Evolutionary conservation across 2,113 vertebrate genomes (phyloP), one percentile per base, ranked within the genome.

Genomic region (Cavia porcellus): DNA sequence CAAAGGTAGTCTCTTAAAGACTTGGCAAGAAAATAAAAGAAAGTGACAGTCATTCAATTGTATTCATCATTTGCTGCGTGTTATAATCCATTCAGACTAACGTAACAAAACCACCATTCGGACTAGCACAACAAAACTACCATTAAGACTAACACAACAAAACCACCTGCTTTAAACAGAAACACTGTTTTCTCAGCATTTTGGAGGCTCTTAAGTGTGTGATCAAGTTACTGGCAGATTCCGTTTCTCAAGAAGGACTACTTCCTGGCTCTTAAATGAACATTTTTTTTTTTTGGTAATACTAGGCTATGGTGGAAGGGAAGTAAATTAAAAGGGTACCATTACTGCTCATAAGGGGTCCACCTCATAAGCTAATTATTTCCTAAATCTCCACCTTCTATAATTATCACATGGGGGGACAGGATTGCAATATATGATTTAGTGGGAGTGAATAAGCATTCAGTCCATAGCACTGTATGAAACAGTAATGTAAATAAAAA

Each of bases 281-380:
- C n/a, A 68, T 5, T 5, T 14, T 64, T 5, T 5, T 14, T 64
- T 17, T 8, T 61, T 14, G 3, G 0, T 38, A 10, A 7, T n/a
- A n/a, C 35, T 13, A 9, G 28, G 13, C 17, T 9, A 4, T 55
- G 20, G 20, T 66, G 9, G n/a, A 79, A 66, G 47, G 13, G 20
- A 7, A 79, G 15, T 50, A 45, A 68, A n/a, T 35, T 64, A 55
- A 17, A 86, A 59, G 5, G 8, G 3, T 7, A 64, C 8, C 15
- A 35, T 66, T 57, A 30, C 17, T 19, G 57, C 3, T n/a, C 20
- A 35, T 28, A 20, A n/a, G 7, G 38, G 55, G 7, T 57, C 8
- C n/a, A 80, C 47, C 30, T 57, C n/a, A 50, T 45, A 61, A 57
- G 38, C 13, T 47, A 55, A 55, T 42, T 81, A 32, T 17, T 8